Base-by-base conservation (phyloP, 2,888 invertebrate species). In the Caenorhabditis macrosperma region DNA sequence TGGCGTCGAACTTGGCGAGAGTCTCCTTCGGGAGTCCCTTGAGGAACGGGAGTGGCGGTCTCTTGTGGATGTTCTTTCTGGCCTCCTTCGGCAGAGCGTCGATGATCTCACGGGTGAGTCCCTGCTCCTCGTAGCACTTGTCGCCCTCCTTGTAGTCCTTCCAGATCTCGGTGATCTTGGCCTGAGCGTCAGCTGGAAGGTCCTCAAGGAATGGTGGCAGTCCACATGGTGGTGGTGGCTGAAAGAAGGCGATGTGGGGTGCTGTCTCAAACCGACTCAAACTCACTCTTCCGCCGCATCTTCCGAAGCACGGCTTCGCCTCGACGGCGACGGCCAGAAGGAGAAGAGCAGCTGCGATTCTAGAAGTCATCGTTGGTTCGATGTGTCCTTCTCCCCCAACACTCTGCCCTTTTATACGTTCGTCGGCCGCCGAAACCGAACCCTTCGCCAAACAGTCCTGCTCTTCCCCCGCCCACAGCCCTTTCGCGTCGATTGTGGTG, bases 101-200 rank as follows among this genome's bases (percentile, higher is more conserved):
- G 24, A 83, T 46, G 30, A 86, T 41, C 59, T 86, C 83, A 15
- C 81, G 69, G 20, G 86, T 84, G 24, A 66, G 60, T 50, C 76
- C 81, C 30, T 82, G 82, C 57, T 86, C 78, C 28, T 79, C 75
- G 50, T 84, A 82, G 67, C 86, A 86, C 26, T 83, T 83, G 41
- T 83, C 82, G 22, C 86, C 86, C 35, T 83, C 83, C 48, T 81
- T 82, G 79, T 78, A 86, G 61, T 83, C 72, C 59, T 81, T 82
- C 84, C 84, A 84, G 41, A 84, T 84, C 26, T 67, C 78, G 17
- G 35, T 71, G 52, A 84, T 60, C 46, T 78, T 82, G 9, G 46
- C 41, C 41, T 82, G 71, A 28, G 66, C 74, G 17, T 82, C 84
- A 20, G 54, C 63, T 44, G 82, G 82, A n/a, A 84, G 75, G 24